Base-by-base conservation (phyloP, 2,113 vertebrate species). In the Ciconia boyciana region DNA sequence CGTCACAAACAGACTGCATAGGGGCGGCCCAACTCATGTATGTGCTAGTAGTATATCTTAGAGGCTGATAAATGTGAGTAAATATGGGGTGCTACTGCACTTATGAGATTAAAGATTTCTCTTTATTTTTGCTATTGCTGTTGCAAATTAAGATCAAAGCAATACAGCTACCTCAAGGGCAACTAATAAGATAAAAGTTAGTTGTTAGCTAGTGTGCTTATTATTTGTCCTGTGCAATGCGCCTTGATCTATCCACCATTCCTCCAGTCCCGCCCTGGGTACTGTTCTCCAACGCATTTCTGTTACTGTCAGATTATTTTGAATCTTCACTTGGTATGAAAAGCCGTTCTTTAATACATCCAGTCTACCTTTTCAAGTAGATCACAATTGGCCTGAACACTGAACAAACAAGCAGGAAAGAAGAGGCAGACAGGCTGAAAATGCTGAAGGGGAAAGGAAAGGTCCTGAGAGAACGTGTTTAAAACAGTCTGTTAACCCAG, bases 401-500 rank as follows among this genome's bases (percentile, higher is more conserved):
- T 85, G 66, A 77, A 18, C 31, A 92, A 96, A 64, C 34, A 90
- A 83, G 78, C 43, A 78, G 46, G 78, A 58, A 90, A 92, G 54
- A 83, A 78, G 83, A 91, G 32, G 44, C 41, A 84, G 32, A 25
- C 51, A 58, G 44, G 31, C 43, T 85, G 61, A 92, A 95, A 95
- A 86, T 34, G 26, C 69, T 77, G 55, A 62, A 43, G 54, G 80
- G 62, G 16, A 76, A 82, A 48, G 87, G 48, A 94, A 51, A 78
- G 22, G 36, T 68, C 75, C 44, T 54, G 49, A 86, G 89, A 89
- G 88, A 95, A 86, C 68, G 31, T 39, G 32, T 76, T 81, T 87
- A 39, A 95, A 96, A 88, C 81, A 87, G 69, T 54, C 83, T 87
- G 44, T 96, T 94, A 94, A 91, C 95, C 89, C 80, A 89, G 87